Base-by-base conservation (phyloP, 2,113 vertebrate species). In the Laterallus jamaicensis region DNA sequence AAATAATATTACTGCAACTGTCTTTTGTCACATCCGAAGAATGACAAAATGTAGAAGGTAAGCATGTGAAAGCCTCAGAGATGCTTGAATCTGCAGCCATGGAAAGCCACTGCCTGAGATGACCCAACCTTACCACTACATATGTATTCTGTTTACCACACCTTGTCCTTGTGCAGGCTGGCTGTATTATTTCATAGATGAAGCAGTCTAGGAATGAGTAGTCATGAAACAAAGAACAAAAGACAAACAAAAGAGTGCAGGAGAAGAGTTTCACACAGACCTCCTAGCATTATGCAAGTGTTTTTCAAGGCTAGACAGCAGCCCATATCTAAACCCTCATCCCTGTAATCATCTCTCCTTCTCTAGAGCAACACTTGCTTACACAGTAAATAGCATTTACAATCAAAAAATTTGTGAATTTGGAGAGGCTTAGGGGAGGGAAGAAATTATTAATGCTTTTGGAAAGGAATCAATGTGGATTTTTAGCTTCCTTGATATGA, bases 261-360 rank as follows among this genome's bases (percentile, higher is more conserved):
- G 71, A 87, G 15, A 81, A 80, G 1, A 70, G 71, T 6, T 62
- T 37, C 39, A 29, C 0, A 3, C 63, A 86, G 52, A 52, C 44
- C 22, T 20, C 12, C 49, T 49, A 70, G 31, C 66, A 69, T 21
- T 12, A 3, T 16, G n/a, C 0, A 1, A 42, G 37, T 0, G 0
- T 62, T 94, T 84, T 78, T 35, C 42, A 73, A 28, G 47, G 75
- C 56, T 55, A 66, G 44, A 71, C 32, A 71, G 76, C 50, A 73
- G 63, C 6, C 71, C 16, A 2, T 56, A 73, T 75, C 63, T 81
- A 39, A 69, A 90, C 59, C 68, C n/a, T 77, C 44, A 75, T 47
- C 77, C 32, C 37, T 44, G n/a, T 12, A 14, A 24, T 49, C 2
- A 2, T 15, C 54, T 37, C 37, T 44, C 54, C 49, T 25, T 52